Conservation (phyloP, 2,888 invertebrate species). For the Ditylenchus weischeri region DNA sequence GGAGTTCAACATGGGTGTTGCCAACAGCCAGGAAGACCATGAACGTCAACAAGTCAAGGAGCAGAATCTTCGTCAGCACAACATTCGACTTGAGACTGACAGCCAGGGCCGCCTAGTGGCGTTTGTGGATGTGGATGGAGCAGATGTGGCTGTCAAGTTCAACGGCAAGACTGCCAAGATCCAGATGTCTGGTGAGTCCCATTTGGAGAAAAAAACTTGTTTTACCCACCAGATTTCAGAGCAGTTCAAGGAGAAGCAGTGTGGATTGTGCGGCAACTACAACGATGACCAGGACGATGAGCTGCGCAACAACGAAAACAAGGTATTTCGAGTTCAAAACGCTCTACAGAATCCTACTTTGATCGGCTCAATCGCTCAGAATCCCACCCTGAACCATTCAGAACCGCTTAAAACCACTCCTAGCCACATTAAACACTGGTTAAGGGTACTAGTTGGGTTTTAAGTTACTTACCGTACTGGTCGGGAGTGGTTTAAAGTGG, state of each 20-base stretch:
- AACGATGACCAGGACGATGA: conserved; percentile 48
- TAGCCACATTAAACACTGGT: too few relatives aligned
- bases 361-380: too few relatives aligned
- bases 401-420: too few relatives aligned
- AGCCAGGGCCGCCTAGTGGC: neutral
- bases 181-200: neutral
- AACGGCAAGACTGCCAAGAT: conserved; percentile 8
- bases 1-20: neutral
- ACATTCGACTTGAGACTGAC: neutral
- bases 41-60: neutral
- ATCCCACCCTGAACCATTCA: too few relatives aligned
- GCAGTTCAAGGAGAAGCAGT: conserved; percentile 44
- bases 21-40: neutral
- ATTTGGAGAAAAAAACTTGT: neutral
- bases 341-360: too few relatives aligned
- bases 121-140: conserved; percentile 1
- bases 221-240: conserved; percentile 24
- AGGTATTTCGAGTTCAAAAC: neutral
- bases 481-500: too few relatives aligned
- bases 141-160: neutral
- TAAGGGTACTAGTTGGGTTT: too few relatives aligned
- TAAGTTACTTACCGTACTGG: too few relatives aligned
- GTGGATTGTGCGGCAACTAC: conserved; percentile 57
- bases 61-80: neutral
- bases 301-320: conserved; percentile 44